Evolutionary conservation across 2,113 vertebrate genomes (phyloP), one percentile per base, ranked within the genome.

Genomic region (Tinamus guttatus): DNA sequence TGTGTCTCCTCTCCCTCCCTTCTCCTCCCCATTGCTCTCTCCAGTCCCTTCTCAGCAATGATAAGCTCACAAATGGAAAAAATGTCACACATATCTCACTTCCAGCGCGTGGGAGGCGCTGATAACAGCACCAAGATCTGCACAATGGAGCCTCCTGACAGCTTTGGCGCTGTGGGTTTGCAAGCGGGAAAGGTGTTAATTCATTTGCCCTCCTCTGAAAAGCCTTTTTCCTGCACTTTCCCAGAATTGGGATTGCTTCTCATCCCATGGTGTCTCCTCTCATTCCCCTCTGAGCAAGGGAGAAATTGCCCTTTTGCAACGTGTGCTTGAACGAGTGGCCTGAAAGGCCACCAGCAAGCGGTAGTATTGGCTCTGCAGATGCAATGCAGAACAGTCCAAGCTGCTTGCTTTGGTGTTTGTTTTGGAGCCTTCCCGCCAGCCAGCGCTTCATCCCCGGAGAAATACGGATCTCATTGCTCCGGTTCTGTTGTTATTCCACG

Each of bases 61-160:
- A 95, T 94, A 92, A 95, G 67, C 74, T 85, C 3, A 0, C n/a
- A 1, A 6, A 90, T 87, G 96, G 97, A 93, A 96, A 96, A 96
- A 95, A 94, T 82, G 87, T 97, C 91, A 93, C 36, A 45, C 92
- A 90, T 96, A 96, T 92, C 96, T 97, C 94, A 96, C 77, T 96
- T 97, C 96, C 95, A 94, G 84, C 52, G 95, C 76, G 96, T 96
- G 89, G 91, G 96, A 97, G 96, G 91, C 0, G 0, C 91, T 91
- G 97, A 97, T 97, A 97, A 90, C 1, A 0, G 12, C 2, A 1
- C 0, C 2, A 84, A 87, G 85, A 93, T 96, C 93, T 97, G 96
- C 93, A 97, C 49, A 97, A 89, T 97, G 79, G 95, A 94, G 64
- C 52, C 80, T 96, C 71, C 79, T 96, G 96, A 95, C 96, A 96